These are phyloP conservation scores for Brienomyrus brachyistius DNA, from an alignment of 2,113 vertebrate genomes.

Conservation along the genomic window DNA sequence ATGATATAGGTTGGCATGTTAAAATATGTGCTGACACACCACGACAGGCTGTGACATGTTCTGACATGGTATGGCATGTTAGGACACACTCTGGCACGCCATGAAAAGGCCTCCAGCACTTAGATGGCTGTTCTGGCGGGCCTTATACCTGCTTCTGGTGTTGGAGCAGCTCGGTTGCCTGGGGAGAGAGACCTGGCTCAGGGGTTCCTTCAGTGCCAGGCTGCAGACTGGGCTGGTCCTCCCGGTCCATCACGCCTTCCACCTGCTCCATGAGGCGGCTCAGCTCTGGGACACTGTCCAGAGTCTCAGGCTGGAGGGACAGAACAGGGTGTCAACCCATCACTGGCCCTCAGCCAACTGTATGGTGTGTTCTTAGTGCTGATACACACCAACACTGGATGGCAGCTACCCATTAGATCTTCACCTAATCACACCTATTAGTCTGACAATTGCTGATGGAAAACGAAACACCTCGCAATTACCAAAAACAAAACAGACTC, in stretches of 20 bases:
- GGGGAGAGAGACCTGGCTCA: constrained; percentile 55
- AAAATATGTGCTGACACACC: no score
- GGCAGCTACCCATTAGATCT: neutral
- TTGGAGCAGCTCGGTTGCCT: constrained; percentile 66
- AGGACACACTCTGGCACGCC: neutral
- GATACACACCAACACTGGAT: no score
- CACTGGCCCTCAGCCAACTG: neutral
- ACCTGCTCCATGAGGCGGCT: constrained; percentile 54
- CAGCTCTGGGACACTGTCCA: constrained; percentile 68
- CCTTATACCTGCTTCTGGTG: constrained; percentile 78
- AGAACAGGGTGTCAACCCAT: neutral
- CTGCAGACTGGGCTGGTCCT: constrained; percentile 56
- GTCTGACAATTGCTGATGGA: neutral
- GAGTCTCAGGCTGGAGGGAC: constrained; percentile 65
- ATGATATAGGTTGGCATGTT: neutral
- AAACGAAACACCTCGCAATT: neutral
- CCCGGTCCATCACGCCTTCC: constrained; percentile 48
- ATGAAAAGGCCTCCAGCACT: neutral
- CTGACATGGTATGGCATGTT: neutral
- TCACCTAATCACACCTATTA: neutral
- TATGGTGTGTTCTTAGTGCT: neutral
- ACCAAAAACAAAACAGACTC: neutral
- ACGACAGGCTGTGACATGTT: no score
- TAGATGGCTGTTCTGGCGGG: neutral
- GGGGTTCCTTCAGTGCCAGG: constrained; percentile 41